Base-by-base conservation (phyloP, 2,888 invertebrate genomes). In the Malachius bipustulatus region DNA sequence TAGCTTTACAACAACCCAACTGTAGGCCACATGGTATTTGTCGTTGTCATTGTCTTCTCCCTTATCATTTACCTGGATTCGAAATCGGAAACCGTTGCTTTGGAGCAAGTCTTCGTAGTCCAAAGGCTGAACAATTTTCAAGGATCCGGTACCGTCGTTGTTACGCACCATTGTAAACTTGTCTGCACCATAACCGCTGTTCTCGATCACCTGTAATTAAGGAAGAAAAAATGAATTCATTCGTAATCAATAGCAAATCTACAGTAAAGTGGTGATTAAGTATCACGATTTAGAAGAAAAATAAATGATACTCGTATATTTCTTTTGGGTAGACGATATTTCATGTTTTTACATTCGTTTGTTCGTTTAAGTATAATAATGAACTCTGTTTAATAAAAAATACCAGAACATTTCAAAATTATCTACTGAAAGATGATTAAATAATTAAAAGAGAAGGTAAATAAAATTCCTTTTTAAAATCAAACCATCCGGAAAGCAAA, bases 111-210 rank as follows among this genome's bases (percentile, higher is more conserved):
- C 91, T 66, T 94, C 94, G 63, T 85, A 94, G 66, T 94, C 94
- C 49, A 94, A 68, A 14, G 90, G 90, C 63, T 94, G 91, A 27
- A 91, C 91, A 50, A 93, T 90, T 69, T 91, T 93, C 49, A 93
- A 66, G 1, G 90, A 91, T 10, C 93, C 91, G 1, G 93, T 91
- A 30, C 91, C 91, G 59, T 93, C 93, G 62, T 89, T 90, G 64
- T 93, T 91, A 41, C 91, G 73, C 36, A 91, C 91, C 91, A 93
- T 93, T 16, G 91, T 91, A 63, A 93, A 93, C 62, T 91, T 91
- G 65, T 93, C 91, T 40, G 91, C 90, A 40, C 93, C 93, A 59
- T 89, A 91, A 34, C 90, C 90, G 57, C 88, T 89, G 64, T 84
- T 89, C 63, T 90, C 90, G 53, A 91, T 83, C 29, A 63, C 57